Conservation (phyloP, 2,797 vertebrate genomes). For the Molossus alvarezi region DNA sequence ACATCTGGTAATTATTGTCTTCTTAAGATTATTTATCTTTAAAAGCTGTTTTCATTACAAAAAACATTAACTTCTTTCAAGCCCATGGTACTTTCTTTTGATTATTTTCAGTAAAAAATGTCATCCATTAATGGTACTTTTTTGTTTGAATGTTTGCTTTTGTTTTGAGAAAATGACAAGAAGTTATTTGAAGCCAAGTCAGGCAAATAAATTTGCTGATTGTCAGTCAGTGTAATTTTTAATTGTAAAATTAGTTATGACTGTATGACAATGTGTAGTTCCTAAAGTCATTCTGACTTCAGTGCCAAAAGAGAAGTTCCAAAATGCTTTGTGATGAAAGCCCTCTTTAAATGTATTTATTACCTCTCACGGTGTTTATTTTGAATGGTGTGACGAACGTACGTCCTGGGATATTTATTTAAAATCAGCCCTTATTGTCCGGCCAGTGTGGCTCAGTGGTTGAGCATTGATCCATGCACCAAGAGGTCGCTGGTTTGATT, state of each 20-base stretch:
- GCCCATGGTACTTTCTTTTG: constrained; percentile 10
- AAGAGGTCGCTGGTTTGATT: too few species aligned
- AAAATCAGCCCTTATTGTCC: neutral
- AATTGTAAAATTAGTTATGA: constrained; percentile 15
- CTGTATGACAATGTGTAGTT: neutral
- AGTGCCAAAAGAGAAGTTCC: neutral
- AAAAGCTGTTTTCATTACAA: constrained; percentile 32
- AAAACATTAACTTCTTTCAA: constrained; percentile 11
- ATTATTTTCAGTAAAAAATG: neutral
- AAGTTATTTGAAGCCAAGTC: constrained; percentile 40
- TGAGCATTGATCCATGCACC: too few species aligned
- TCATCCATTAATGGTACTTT: constrained; percentile 10
- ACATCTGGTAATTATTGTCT: neutral
- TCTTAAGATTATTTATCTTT: constrained; percentile 44
- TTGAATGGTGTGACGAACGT: neutral
- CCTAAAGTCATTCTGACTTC: constrained; percentile 24
- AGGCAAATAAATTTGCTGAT: constrained; percentile 26
- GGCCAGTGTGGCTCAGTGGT: too few species aligned
- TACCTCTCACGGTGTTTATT: constrained; percentile 5
- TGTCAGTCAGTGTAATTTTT: neutral
- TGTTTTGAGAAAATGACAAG: constrained; percentile 51
- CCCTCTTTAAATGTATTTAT: constrained; percentile 19
- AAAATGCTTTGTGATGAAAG: neutral
- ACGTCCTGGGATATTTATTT: constrained; percentile 28
- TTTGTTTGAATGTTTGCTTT: constrained; percentile 64